Percentiles rank a stretch among this genome's conserved stretches.
phyloP scores from a whole-genome alignment of 2,113 vertebrate species.

The Rhinopomastus cyanomelas region DNA sequence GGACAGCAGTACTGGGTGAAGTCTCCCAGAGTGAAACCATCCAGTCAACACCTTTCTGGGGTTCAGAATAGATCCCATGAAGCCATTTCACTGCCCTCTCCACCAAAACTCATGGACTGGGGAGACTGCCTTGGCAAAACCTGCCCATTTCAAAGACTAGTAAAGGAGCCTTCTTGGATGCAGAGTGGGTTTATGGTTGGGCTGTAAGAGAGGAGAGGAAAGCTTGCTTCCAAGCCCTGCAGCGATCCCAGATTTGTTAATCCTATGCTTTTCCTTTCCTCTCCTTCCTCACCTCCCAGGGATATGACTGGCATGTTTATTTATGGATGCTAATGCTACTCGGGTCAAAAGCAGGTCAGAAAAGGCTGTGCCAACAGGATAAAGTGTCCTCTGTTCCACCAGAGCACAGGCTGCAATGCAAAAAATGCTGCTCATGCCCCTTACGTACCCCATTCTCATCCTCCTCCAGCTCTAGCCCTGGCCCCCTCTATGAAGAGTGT shows the following conservation, averaged over 20 bases:
- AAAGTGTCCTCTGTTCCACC: not conserved
- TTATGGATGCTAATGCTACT: slow-evolving; percentile 32
- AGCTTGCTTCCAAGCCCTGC: not conserved
- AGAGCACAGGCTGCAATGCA: not conserved
- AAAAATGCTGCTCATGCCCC: not conserved
- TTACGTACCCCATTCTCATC: not conserved
- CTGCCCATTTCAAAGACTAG: not conserved
- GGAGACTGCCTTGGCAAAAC: not conserved
- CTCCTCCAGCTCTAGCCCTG: fast-evolving
- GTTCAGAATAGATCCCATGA: not conserved
- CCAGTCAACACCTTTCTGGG: not conserved
- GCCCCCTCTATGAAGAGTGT: fast-evolving
- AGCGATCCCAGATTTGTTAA: not conserved
- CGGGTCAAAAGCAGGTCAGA: slow-evolving; percentile 32
- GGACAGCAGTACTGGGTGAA: not conserved
- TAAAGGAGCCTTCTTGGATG: not conserved
- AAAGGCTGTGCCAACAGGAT: not conserved
- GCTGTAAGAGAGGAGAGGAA: not conserved
- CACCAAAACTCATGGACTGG: not conserved
- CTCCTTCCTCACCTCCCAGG: slow-evolving; percentile 1
- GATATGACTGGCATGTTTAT: not conserved
- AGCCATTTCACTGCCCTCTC: not conserved
- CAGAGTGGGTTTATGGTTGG: not conserved
- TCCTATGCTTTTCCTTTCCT: not conserved
- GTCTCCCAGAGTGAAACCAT: not conserved